Evolutionary conservation across 2,888 invertebrate genomes (phyloP).

Genomic region (Bembecia ichneumoniformis): DNA sequence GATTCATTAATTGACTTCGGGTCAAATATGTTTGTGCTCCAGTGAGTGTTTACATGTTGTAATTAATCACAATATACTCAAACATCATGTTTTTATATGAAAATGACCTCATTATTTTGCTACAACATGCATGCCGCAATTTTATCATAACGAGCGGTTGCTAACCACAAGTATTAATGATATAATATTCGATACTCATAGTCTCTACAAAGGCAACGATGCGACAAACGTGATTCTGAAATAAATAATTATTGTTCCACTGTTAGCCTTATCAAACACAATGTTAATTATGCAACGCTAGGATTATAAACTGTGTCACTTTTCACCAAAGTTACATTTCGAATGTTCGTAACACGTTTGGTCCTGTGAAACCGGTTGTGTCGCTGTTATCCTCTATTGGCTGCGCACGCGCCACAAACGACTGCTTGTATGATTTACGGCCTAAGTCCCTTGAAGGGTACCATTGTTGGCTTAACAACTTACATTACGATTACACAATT

Average conservation of each 20-base stretch:
- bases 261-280: slow-evolving; percentile 22
- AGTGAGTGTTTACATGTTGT: slow-evolving; percentile 7
- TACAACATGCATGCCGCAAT: slow-evolving; percentile 4
- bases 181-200: background rate
- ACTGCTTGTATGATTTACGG: slow-evolving; percentile 59
- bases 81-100: slow-evolving; percentile 2
- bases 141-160: slow-evolving; percentile 24
- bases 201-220: background rate
- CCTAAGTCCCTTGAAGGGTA: slow-evolving; percentile 43
- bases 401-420: slow-evolving; percentile 61
- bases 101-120: slow-evolving; percentile 5
- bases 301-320: background rate
- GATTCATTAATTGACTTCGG: background rate
- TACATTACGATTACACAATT: slow-evolving; percentile 46
- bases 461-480: slow-evolving; percentile 55
- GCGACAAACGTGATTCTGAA: slow-evolving; percentile 30
- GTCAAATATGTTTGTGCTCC: background rate
- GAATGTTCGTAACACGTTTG: background rate
- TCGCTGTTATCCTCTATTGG: slow-evolving; percentile 35
- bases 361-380: slow-evolving; percentile 15
- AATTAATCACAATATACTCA: slow-evolving; percentile 8
- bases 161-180: slow-evolving; percentile 13
- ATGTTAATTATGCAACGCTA: background rate
- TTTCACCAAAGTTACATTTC: background rate
- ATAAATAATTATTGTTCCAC: slow-evolving; percentile 40